These are phyloP conservation scores for Ooceraea biroi DNA, from an alignment of 1,140 invertebrate species.

Conservation along the genomic window DNA sequence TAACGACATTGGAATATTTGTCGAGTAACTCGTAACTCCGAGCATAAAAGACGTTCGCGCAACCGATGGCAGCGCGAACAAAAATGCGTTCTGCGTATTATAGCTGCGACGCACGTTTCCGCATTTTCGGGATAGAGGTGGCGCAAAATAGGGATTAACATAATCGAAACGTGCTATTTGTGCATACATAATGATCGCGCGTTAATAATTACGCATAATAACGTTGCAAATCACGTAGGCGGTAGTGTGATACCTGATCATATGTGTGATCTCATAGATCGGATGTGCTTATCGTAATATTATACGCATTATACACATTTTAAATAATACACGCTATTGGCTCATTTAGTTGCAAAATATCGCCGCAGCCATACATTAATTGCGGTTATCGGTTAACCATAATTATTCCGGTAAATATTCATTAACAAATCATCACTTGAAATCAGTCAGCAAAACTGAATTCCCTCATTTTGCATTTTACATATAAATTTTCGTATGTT, in stretches of 20 bases:
- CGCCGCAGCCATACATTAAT: conserved; percentile 23
- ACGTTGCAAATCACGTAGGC: not conserved
- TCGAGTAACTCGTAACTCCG: conserved; percentile 40
- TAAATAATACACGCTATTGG: not conserved
- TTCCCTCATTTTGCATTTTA: not conserved
- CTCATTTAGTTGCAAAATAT: conserved; percentile 52
- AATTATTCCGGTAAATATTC: conserved; percentile 39
- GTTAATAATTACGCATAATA: not conserved
- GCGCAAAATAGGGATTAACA: not conserved
- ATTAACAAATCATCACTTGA: not conserved
- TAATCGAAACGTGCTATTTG: conserved; percentile 12
- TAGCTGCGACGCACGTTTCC: no score
- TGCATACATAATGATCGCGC: not conserved
- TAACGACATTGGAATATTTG: conserved; percentile 74
- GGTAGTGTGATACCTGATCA: not conserved
- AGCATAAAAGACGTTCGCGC: conserved; percentile 36
- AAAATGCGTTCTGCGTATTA: conserved; percentile 13
- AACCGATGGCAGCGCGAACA: not conserved
- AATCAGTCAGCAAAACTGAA: conserved; percentile 16
- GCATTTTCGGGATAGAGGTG: not conserved
- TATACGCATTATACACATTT: conserved; percentile 19
- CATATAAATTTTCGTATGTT: not conserved
- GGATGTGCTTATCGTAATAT: conserved; percentile 16
- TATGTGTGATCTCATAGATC: conserved; percentile 6
- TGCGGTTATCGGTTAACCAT: conserved; percentile 11